A percentile compares a stretch with the other conserved stretches of the same genome.
These are phyloP conservation scores for Conus betulinus DNA, from an alignment of 1,140 invertebrate genomes.

Conservation along the genomic window DNA sequence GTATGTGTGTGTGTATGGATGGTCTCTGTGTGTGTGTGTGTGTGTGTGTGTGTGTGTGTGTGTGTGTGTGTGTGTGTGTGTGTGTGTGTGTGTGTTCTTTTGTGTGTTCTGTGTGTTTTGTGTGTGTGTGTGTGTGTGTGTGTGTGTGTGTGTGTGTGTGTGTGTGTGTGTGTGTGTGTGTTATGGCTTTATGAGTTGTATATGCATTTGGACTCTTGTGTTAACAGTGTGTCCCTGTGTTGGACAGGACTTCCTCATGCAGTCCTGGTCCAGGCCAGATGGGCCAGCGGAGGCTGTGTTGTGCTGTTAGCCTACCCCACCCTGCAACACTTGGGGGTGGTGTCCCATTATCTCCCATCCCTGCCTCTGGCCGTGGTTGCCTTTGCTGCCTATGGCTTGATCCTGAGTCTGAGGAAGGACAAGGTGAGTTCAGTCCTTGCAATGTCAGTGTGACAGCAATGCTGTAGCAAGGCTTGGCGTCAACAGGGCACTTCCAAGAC, in stretches of 20 bases:
- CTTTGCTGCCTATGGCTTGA: constrained; percentile 55
- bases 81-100: too few relatives aligned
- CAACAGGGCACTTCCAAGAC: too few relatives aligned
- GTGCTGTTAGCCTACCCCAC: constrained; percentile 59
- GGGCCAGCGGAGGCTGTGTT: constrained; percentile 53
- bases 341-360: constrained; percentile 63
- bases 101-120: too few relatives aligned
- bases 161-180: too few relatives aligned
- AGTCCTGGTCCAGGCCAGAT: constrained; percentile 50
- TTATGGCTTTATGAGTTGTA: not conserved
- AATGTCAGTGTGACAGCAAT: too few relatives aligned
- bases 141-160: constrained; percentile 57
- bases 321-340: constrained; percentile 53
- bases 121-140: constrained; percentile 19
- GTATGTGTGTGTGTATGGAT: too few relatives aligned
- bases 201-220: not conserved
- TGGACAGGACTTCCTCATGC: constrained; percentile 50
- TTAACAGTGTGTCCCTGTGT: not conserved
- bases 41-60: too few relatives aligned
- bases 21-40: too few relatives aligned
- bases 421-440: constrained; percentile 25
- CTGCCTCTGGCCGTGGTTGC: constrained; percentile 58
- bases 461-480: too few relatives aligned
- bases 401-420: constrained; percentile 54
- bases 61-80: too few relatives aligned